Conservation (phyloP, 1,140 invertebrate species). For the Euschistus heros region DNA sequence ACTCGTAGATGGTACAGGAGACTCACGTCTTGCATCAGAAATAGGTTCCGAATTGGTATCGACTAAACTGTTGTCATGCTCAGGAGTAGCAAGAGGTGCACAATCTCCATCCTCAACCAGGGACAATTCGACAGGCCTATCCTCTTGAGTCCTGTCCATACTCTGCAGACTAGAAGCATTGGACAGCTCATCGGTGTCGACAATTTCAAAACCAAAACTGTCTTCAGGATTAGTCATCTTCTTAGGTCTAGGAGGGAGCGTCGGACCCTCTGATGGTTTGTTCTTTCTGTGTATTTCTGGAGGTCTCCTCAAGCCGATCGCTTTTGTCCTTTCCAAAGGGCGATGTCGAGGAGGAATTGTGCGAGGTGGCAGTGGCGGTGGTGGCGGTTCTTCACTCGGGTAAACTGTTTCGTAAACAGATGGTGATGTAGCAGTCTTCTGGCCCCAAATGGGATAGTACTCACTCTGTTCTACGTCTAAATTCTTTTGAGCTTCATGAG, state of each 20-base stretch:
- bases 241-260: conserved; percentile 31
- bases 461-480: conserved; percentile 26
- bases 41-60: neutral
- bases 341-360: conserved; percentile 33
- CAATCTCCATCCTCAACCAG: conserved; percentile 24
- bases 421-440: conserved; percentile 20
- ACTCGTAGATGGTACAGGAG: conserved; percentile 7
- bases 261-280: conserved; percentile 29
- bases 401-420: conserved; percentile 36
- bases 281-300: conserved; percentile 31
- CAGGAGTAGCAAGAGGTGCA: conserved; percentile 48
- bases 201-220: conserved; percentile 63
- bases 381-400: conserved; percentile 33
- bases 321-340: conserved; percentile 37
- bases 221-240: conserved; percentile 46
- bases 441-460: conserved; percentile 35
- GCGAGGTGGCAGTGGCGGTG: conserved; percentile 38
- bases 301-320: conserved; percentile 29
- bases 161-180: conserved; percentile 26
- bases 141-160: conserved; percentile 14
- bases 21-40: neutral
- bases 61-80: conserved; percentile 40
- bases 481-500: conserved; percentile 31
- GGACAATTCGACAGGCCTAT: conserved; percentile 15
- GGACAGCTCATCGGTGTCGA: conserved; percentile 56